Evolutionary conservation across 2,888 invertebrate genomes (phyloP).

Genomic region (Physocephala rufipes): DNA sequence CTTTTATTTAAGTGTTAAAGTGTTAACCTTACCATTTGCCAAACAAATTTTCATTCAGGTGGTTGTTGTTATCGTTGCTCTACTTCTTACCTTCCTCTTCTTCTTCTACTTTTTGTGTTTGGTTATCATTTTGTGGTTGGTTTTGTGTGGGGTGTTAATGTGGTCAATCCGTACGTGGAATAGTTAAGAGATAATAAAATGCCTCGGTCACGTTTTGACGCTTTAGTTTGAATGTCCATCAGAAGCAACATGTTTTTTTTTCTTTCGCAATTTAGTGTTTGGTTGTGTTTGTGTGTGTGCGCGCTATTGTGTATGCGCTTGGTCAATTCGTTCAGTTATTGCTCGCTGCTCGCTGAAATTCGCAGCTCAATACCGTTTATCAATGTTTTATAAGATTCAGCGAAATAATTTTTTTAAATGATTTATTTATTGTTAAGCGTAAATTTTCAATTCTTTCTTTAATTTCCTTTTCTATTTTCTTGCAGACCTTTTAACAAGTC

Average conservation of each 20-base stretch:
- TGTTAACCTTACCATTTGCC: conserved; percentile 37
- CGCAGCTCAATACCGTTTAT: neutral
- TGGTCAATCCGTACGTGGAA: conserved; percentile 47
- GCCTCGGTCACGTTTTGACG: conserved; percentile 58
- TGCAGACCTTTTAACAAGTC: no score
- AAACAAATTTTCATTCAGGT: conserved; percentile 17
- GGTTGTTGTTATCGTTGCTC: neutral
- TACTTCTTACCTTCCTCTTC: neutral
- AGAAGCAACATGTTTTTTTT: conserved; percentile 2
- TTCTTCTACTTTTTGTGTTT: conserved; percentile 6
- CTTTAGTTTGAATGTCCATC: conserved; percentile 40
- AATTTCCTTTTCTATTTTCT: no score
- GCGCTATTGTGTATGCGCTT: neutral
- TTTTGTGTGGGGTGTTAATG: conserved; percentile 43
- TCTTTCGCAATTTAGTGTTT: conserved; percentile 1
- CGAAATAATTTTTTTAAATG: neutral
- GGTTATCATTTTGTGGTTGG: conserved; percentile 22
- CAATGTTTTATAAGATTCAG: neutral
- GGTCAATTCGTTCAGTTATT: neutral
- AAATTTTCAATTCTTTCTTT: no score
- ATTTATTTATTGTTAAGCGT: neutral
- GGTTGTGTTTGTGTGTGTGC: neutral
- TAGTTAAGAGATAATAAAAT: conserved; percentile 60
- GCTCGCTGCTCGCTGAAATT: neutral
- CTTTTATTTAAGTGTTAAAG: conserved; percentile 21